Conservation (phyloP, 1,140 invertebrate genomes). For the Bombus vancouverensis region DNA sequence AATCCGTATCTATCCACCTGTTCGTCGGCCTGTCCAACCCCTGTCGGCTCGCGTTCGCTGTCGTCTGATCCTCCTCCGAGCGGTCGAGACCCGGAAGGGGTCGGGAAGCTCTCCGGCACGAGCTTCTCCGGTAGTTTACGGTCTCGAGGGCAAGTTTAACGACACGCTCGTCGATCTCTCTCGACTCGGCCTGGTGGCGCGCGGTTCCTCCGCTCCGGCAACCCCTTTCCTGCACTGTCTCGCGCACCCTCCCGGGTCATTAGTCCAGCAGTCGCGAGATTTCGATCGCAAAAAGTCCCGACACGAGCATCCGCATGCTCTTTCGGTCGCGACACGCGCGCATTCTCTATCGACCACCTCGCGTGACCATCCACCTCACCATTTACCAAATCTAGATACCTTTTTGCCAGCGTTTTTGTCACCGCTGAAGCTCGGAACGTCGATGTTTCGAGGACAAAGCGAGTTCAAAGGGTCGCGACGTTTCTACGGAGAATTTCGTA, state of each 20-base stretch:
- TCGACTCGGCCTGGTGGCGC: not conserved
- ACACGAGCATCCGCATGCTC: slow-evolving; percentile 53
- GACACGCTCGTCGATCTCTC: slow-evolving; percentile 66
- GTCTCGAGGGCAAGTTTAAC: slow-evolving; percentile 68
- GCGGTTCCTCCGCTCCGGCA: not conserved
- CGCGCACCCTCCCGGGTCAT: slow-evolving; percentile 56
- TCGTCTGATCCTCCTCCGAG: not conserved
- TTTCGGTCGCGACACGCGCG: slow-evolving; percentile 18
- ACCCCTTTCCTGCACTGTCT: not conserved
- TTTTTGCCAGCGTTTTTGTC: slow-evolving; percentile 19
- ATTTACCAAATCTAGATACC: not conserved
- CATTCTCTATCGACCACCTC: slow-evolving; percentile 23
- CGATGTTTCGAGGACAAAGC: not conserved
- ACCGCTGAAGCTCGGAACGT: not conserved
- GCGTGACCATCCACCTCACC: slow-evolving; percentile 41
- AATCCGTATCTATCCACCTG: slow-evolving; percentile 53
- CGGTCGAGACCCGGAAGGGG: slow-evolving; percentile 13
- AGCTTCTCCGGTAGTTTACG: slow-evolving; percentile 64
- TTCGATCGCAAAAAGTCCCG: slow-evolving; percentile 58
- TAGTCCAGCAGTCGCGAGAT: slow-evolving; percentile 59
- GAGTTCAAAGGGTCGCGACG: not conserved
- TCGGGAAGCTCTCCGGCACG: slow-evolving; percentile 26
- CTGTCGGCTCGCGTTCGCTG: slow-evolving; percentile 1
- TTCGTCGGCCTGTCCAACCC: slow-evolving; percentile 29
- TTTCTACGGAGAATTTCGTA: not conserved